These are phyloP conservation scores for Chauna torquata DNA, from an alignment of 2,113 vertebrate genomes.

Conservation along the genomic window DNA sequence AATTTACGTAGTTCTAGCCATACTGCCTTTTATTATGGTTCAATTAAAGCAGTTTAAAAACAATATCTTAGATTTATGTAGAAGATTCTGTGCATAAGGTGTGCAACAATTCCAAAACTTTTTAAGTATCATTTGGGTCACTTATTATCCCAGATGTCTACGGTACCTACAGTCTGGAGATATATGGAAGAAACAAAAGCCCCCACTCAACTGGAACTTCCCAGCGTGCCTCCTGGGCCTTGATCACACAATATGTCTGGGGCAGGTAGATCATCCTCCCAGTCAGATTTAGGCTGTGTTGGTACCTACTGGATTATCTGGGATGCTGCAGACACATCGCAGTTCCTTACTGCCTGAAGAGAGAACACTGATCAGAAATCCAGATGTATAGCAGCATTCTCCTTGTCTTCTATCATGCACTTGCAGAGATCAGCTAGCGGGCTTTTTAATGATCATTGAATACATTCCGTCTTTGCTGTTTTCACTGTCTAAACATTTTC, in stretches of 20 bases:
- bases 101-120: too few relatives aligned
- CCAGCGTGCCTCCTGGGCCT: not conserved
- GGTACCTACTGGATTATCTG: not conserved
- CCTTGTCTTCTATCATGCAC: not conserved
- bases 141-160: not conserved
- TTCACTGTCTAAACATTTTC: not conserved
- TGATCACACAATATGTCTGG: not conserved
- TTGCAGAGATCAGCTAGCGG: not conserved
- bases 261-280: not conserved
- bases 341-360: not conserved
- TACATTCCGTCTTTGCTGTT: not conserved
- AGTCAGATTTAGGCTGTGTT: not conserved
- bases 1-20: not conserved
- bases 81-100: not conserved
- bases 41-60: not conserved
- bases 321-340: not conserved
- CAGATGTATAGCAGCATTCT: not conserved
- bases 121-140: not conserved
- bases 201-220: too few relatives aligned
- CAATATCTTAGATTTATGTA: not conserved
- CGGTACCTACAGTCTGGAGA: not conserved
- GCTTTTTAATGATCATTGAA: not conserved
- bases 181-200: not conserved
- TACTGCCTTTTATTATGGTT: rapidly evolving
- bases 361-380: not conserved